Evolutionary conservation across 2,113 vertebrate species (phyloP).

Genomic region (Solenodon paradoxus): DNA sequence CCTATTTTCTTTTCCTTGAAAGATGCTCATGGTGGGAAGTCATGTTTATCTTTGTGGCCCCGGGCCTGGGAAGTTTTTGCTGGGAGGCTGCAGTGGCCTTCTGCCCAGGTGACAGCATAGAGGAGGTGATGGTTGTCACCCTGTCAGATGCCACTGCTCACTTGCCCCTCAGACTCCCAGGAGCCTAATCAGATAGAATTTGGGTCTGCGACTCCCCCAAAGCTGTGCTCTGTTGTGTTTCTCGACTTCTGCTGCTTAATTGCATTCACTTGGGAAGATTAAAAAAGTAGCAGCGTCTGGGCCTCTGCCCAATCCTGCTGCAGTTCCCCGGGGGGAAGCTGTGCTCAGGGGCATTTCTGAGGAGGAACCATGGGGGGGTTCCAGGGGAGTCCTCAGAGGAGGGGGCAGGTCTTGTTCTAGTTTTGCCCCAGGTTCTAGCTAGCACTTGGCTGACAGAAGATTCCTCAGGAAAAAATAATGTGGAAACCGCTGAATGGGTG

Average conservation of each 20-base stretch:
- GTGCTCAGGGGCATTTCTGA: neutral
- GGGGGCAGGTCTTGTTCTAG: neutral
- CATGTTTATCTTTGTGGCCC: neutral
- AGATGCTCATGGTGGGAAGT: too few relatives aligned
- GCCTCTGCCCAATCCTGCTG: neutral
- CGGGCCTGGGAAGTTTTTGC: neutral
- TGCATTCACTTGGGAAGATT: neutral
- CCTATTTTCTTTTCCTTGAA: neutral
- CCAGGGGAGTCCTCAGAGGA: neutral
- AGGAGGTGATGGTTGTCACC: neutral
- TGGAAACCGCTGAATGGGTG: neutral
- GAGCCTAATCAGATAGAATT: neutral
- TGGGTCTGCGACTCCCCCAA: neutral
- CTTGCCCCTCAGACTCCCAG: neutral
- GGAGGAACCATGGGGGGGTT: neutral
- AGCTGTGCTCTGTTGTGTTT: neutral
- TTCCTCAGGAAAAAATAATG: neutral
- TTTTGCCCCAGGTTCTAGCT: neutral
- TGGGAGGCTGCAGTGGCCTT: neutral
- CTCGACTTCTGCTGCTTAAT: neutral
- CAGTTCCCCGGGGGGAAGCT: neutral
- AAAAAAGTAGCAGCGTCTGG: neutral
- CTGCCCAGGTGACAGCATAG: neutral
- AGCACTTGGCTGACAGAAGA: neutral
- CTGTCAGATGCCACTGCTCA: neutral